Conservation (phyloP, 2,797 vertebrate species). For the Arremon brunneinucha region DNA sequence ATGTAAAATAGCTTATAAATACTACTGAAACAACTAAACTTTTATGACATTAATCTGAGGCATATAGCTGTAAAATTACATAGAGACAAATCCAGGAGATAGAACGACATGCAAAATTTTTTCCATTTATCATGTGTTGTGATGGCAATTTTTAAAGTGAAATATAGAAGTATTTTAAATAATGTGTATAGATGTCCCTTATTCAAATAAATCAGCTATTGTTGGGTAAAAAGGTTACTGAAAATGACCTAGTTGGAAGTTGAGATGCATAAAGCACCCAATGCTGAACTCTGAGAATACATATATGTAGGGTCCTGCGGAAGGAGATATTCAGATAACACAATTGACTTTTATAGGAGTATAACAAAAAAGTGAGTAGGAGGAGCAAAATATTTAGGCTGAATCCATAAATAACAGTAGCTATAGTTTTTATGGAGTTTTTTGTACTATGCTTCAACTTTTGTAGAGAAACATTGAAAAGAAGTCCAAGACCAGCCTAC, state of each 20-base stretch:
- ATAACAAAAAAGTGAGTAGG: background rate
- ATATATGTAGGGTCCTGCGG: background rate
- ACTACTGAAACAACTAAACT: background rate
- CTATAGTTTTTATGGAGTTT: background rate
- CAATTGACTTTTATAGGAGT: background rate
- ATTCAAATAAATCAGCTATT: background rate
- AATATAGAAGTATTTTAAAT: background rate
- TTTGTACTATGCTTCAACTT: background rate
- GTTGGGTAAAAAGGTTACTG: rapidly evolving
- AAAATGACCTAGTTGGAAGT: background rate
- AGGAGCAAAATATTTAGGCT: background rate
- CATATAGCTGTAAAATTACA: background rate
- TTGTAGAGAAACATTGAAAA: background rate
- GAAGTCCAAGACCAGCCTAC: background rate
- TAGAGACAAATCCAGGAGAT: background rate
- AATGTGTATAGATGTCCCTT: background rate
- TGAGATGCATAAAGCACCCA: background rate
- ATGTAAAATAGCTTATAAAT: background rate
- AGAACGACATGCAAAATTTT: background rate
- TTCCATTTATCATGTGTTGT: background rate
- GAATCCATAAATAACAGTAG: background rate
- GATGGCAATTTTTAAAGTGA: background rate
- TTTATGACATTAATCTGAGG: background rate
- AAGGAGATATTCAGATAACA: background rate
- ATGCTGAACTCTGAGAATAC: background rate